Conservation (phyloP, 2,113 vertebrate genomes). For the Brienomyrus brachyistius region DNA sequence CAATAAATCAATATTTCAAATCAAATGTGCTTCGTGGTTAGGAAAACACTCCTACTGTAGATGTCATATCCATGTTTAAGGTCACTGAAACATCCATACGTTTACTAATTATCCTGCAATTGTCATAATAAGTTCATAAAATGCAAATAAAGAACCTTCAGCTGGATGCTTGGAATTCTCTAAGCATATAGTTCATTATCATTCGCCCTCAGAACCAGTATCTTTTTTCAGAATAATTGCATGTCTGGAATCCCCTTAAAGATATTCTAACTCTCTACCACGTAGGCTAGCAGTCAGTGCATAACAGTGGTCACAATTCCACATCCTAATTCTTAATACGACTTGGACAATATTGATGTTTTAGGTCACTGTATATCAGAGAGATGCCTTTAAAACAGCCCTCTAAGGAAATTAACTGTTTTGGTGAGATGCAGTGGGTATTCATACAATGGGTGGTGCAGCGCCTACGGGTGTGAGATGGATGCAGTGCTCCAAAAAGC, state of each 20-base stretch:
- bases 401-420: not conserved
- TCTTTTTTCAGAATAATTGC: not conserved
- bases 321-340: not conserved
- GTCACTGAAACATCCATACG: not conserved
- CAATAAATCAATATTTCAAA: not conserved
- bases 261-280: not conserved
- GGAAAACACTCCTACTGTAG: not conserved
- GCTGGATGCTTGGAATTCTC: not conserved
- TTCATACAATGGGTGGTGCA: no score
- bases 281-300: no score
- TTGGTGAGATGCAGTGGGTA: not conserved
- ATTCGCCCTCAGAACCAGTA: not conserved
- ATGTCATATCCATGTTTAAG: not conserved
- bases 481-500: not conserved
- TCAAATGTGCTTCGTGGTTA: not conserved
- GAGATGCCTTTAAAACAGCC: not conserved
- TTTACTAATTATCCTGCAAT: not conserved
- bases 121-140: not conserved
- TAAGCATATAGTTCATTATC: not conserved
- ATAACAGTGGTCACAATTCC: not conserved
- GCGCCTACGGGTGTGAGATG: no score
- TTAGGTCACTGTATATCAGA: not conserved
- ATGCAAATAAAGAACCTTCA: conserved; percentile 19
- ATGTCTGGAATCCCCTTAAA: not conserved
- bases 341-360: not conserved